phyloP scores from a whole-genome alignment of 2,888 invertebrate species.

The Mimachlamys varia region DNA sequence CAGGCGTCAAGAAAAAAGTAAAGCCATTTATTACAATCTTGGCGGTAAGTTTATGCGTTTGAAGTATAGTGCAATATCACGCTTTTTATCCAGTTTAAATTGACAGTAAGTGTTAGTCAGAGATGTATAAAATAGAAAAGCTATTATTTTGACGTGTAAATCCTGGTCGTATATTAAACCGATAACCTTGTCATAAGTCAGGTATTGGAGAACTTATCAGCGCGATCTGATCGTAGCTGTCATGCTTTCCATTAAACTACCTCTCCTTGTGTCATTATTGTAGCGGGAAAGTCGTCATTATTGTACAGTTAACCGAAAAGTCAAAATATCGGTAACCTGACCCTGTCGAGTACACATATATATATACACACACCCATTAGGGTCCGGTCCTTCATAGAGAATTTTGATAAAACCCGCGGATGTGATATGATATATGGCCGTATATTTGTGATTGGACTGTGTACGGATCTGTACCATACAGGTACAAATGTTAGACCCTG shows the following conservation, averaged over 20 bases:
- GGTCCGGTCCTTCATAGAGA: not conserved
- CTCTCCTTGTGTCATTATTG: not conserved
- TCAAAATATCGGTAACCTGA: not conserved
- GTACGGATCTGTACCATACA: no score
- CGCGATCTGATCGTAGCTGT: not conserved
- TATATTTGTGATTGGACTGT: not conserved
- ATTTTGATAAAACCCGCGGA: not conserved
- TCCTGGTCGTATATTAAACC: not conserved
- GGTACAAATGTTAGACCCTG: no score
- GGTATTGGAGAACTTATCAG: not conserved
- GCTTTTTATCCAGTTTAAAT: not conserved
- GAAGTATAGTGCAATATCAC: not conserved
- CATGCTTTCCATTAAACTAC: not conserved
- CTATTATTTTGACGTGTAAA: not conserved
- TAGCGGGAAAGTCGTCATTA: not conserved
- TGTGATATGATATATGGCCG: not conserved
- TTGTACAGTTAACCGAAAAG: not conserved
- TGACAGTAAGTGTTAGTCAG: not conserved
- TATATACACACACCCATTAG: not conserved
- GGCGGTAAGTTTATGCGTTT: not conserved
- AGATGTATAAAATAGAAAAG: not conserved
- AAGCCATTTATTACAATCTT: constrained; percentile 1
- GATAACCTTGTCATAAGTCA: constrained; percentile 4
- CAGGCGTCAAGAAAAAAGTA: constrained; percentile 5
- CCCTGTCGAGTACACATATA: not conserved